phyloP scores from a whole-genome alignment of 2,797 vertebrate genomes.

The Sylvia borin region DNA sequence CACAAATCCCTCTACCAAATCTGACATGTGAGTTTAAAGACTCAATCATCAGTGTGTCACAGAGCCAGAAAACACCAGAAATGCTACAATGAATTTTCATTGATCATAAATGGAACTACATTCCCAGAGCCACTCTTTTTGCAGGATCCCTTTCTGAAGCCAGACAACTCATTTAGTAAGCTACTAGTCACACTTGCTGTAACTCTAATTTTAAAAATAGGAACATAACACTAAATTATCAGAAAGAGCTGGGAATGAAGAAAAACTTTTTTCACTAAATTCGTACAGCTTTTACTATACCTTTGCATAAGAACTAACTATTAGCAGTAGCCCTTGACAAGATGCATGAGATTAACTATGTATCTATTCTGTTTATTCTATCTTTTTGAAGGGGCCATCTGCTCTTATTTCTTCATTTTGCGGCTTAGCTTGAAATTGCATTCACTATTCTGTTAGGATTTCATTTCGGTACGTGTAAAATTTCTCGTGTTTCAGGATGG shows the following conservation, averaged over 20 bases:
- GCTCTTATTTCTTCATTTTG: conserved; percentile 44
- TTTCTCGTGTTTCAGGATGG: background rate
- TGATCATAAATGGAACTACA: background rate
- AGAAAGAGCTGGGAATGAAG: background rate
- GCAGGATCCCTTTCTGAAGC: background rate
- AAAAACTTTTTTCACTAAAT: background rate
- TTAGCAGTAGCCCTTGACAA: background rate
- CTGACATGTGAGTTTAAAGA: background rate
- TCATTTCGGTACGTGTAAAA: conserved; percentile 20
- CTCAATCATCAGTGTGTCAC: background rate
- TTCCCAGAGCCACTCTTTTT: background rate
- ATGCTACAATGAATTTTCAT: background rate
- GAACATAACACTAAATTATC: background rate
- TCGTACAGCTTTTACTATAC: background rate
- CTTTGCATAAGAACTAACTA: background rate
- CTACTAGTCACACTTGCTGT: background rate
- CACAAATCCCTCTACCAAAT: background rate
- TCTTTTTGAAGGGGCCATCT: conserved; percentile 56
- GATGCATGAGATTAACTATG: conserved; percentile 1
- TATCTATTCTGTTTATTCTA: conserved; percentile 33
- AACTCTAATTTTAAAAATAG: background rate
- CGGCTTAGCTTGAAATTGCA: background rate
- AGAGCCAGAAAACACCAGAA: background rate
- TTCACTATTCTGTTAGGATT: conserved; percentile 9
- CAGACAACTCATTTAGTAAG: background rate